Conservation (phyloP, 2,113 vertebrate species). For the Sialia sialis region DNA sequence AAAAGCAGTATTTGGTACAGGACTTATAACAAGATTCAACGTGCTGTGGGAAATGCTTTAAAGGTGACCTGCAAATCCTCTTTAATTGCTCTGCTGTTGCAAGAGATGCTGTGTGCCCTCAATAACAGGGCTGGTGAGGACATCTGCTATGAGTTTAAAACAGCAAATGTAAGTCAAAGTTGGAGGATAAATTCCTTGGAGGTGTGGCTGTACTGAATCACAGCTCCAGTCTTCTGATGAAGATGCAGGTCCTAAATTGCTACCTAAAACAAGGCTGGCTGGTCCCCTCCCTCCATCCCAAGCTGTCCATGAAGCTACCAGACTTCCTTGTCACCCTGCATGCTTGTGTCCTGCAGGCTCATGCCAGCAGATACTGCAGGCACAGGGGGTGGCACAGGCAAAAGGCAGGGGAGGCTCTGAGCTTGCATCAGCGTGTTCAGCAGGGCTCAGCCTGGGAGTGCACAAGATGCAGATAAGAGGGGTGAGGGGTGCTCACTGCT, state of each 20-base stretch:
- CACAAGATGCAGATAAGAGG: background rate
- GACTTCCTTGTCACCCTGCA: background rate
- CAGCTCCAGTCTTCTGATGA: background rate
- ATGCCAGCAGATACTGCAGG: background rate
- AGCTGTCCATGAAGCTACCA: background rate
- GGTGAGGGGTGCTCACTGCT: background rate
- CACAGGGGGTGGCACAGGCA: background rate
- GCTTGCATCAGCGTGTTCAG: accelerated
- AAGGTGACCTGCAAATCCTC: constrained; percentile 65
- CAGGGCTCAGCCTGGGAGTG: background rate
- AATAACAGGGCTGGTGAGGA: constrained; percentile 28
- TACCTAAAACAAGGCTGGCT: background rate
- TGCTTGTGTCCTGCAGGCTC: background rate
- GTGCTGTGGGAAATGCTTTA: constrained; percentile 59
- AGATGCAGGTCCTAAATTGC: background rate
- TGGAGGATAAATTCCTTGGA: constrained; percentile 33
- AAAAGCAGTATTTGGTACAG: constrained; percentile 26
- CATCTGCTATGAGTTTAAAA: constrained; percentile 32
- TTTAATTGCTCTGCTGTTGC: constrained; percentile 54
- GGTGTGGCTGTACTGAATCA: constrained; percentile 50
- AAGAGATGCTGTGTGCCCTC: constrained; percentile 13
- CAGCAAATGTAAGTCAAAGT: constrained; percentile 57
- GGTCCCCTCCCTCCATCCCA: background rate
- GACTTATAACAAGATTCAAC: constrained; percentile 40
- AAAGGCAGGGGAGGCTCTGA: background rate